These are phyloP conservation scores for Vulpes ferrilata DNA, from an alignment of 2,113 vertebrate species.

Conservation along the genomic window DNA sequence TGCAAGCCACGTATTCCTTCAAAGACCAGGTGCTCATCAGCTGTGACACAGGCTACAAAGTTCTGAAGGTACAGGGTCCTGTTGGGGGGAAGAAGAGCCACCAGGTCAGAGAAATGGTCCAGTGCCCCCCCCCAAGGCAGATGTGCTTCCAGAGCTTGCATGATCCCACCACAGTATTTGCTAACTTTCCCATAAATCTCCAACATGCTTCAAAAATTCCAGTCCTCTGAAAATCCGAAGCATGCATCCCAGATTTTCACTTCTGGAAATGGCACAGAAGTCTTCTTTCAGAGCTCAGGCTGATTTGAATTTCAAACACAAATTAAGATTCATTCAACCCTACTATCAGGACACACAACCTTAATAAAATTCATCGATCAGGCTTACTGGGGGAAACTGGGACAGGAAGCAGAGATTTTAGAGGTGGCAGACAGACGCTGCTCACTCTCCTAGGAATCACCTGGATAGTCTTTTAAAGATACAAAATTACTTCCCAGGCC, in stretches of 20 bases:
- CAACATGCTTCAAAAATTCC: neutral
- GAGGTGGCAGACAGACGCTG: neutral
- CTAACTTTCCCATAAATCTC: neutral
- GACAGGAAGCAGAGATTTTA: neutral
- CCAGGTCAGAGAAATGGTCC: neutral
- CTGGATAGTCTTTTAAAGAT: constrained; percentile 5
- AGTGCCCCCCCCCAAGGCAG: neutral
- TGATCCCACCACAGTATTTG: neutral
- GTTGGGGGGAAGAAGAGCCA: neutral
- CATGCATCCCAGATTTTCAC: neutral
- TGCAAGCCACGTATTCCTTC: constrained; percentile 93
- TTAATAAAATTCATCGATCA: neutral
- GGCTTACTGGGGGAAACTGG: neutral
- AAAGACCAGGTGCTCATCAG: constrained; percentile 95
- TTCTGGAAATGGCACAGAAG: neutral
- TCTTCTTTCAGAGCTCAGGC: neutral
- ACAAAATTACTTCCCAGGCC: neutral
- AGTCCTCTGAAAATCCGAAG: neutral
- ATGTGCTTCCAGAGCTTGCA: neutral
- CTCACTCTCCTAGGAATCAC: neutral
- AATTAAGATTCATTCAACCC: neutral
- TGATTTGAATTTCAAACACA: neutral
- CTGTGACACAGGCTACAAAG: constrained; percentile 92
- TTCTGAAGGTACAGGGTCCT: constrained; percentile 90
- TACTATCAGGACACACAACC: neutral